Base-by-base conservation (phyloP, 1,140 invertebrate species). In the Anthonomus grandis region DNA sequence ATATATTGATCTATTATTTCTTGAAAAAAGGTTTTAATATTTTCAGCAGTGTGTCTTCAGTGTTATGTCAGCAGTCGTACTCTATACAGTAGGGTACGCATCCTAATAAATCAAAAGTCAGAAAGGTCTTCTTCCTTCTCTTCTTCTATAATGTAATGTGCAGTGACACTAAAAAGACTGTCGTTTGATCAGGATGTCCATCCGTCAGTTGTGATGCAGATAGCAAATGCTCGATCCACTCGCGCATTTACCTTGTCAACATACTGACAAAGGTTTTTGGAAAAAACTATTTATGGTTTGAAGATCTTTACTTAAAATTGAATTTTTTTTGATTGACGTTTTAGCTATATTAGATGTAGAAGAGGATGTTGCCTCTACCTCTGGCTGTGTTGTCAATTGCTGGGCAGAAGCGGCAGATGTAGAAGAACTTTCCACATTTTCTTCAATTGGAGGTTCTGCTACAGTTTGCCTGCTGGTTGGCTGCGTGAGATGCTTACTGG, bases 21-120 rank as follows among this genome's bases (percentile, higher is more conserved):
- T 27, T 15, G 5, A 23, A 49, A 15, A 19, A 4, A 6, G 10
- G 4, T 22, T 0, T 17, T n/a, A 19, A 56, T 24, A 38, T 56
- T 48, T 19, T 56, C 31, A 10, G 53, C 53, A 17, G 53, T 56
- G 21, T 47, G 53, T 48, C 22, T 56, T 48, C n/a, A n/a, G n/a
- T n/a, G n/a, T n/a, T n/a, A n/a, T n/a, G n/a, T n/a, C n/a, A n/a
- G n/a, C n/a, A n/a, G n/a, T n/a, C n/a, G n/a, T n/a, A n/a, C n/a
- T 56, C 44, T 3, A 18, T 47, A 22, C n/a, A n/a, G n/a, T 2
- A 47, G 2, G 27, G 9, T 22, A 25, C 24, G 12, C 44, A 47
- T 22, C 21, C 53, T 10, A 56, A 25, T 24, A 48, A 38, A 27
- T 44, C 15, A 23, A 15, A 48, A n/a, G n/a, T n/a, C n/a, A n/a